Conservation (phyloP, 2,797 vertebrate species). For the Aselliscus stoliczkanus region DNA sequence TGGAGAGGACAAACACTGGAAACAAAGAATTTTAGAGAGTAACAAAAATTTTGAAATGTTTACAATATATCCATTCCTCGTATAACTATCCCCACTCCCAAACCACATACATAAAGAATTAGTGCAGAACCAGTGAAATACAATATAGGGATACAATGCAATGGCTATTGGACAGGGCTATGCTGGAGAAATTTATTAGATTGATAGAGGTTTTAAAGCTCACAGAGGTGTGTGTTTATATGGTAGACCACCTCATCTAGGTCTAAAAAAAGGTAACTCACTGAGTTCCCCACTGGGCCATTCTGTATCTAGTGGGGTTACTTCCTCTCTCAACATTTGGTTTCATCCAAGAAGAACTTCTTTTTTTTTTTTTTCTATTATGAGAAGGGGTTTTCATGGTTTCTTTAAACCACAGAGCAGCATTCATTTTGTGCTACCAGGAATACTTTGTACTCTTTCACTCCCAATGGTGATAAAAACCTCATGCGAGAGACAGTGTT, state of each 20-base stretch:
- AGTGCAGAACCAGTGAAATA: not conserved
- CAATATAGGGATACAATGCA: slow-evolving; percentile 10
- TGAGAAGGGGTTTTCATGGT: not conserved
- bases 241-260: slow-evolving; percentile 19
- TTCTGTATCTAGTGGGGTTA: slow-evolving; percentile 23
- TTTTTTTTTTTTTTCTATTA: slow-evolving; percentile 18
- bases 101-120: not conserved
- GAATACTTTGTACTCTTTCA: not conserved
- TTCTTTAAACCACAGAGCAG: slow-evolving; percentile 44
- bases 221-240: slow-evolving; percentile 28
- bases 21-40: not conserved
- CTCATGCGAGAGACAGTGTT: not conserved
- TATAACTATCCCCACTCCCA: not conserved
- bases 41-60: not conserved
- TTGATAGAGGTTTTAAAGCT: slow-evolving; percentile 60
- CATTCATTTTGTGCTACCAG: not conserved
- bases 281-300: slow-evolving; percentile 18
- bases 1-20: not conserved
- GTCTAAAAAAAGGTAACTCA: slow-evolving; percentile 44
- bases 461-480: not conserved
- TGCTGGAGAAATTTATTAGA: slow-evolving; percentile 47
- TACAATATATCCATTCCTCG: not conserved
- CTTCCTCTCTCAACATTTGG: slow-evolving; percentile 55
- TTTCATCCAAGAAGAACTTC: slow-evolving; percentile 63
- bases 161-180: not conserved